Base-by-base conservation (phyloP, 1,140 invertebrate species). In the Zaprionus davidi region DNA sequence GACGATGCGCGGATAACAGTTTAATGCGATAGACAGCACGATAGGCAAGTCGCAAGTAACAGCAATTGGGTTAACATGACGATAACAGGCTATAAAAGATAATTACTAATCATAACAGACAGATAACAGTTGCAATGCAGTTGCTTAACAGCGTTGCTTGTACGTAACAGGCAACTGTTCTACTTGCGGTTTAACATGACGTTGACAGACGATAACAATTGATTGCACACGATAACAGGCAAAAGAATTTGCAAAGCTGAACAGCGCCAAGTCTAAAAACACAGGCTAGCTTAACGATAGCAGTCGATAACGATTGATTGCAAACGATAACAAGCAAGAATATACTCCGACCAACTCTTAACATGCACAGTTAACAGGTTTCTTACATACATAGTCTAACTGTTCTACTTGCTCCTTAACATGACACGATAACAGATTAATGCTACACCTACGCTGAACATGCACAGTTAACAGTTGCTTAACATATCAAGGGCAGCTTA, bases 161-260 rank as follows among this genome's bases (percentile, higher is more conserved):
- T 12, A 13, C 1, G 20, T 13, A 20, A 51, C 20, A 51, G 46
- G 46, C 3, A n/a, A 22, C 12, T 51, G 20, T 22, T 51, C 46
- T 51, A 51, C 9, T 49, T 20, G n/a, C n/a, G 17, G 44, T 3
- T 49, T 49, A 49, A 49, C 46, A 51, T 22, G 46, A 7, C 46
- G 20, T 12, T 51, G 20, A 22, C 20, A 51, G 46, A 7, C 41
- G n/a, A 51, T 51, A 22, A 51, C 20, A 51, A 3, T 17, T 17
- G 17, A 46, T 46, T 46, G 15, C n/a, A 46, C 1, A 46, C 46
- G 46, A 51, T 51, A 51, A 51, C 46, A 51, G 17, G 46, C 46
- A 22, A n/a, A 22, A 22, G 22, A 22, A 22, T 22, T 22, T 22
- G 22, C 22, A 22, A 13, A 26, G 24, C 24, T 26, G 4, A 26